phyloP scores from a whole-genome alignment of 1,140 invertebrate species.

The Holcopasites calliopsidis region DNA sequence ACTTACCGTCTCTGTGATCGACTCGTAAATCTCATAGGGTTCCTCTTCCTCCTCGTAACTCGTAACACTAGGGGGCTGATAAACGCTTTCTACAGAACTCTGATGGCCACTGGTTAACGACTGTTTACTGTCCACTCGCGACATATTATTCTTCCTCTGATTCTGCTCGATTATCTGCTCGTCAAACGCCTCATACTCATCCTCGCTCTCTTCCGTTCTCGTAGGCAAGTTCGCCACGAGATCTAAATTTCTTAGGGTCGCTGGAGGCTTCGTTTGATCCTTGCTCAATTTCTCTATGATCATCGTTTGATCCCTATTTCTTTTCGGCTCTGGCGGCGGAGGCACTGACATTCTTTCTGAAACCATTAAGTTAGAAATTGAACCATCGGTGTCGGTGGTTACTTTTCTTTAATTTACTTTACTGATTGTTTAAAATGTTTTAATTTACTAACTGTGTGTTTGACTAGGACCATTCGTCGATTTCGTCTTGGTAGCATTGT shows the following conservation, averaged over 20 bases:
- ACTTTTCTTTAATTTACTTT: too few species aligned
- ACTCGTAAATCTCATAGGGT: slow-evolving; percentile 74
- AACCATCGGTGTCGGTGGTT: too few species aligned
- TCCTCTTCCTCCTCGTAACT: slow-evolving; percentile 69
- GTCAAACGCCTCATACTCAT: slow-evolving; percentile 74
- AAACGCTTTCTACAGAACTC: slow-evolving; percentile 71
- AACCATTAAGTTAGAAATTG: background rate
- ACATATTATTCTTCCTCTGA: slow-evolving; percentile 51
- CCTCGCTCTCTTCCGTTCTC: slow-evolving; percentile 68
- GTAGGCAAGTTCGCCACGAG: slow-evolving; percentile 74
- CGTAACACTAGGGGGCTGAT: slow-evolving; percentile 63
- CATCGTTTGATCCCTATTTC: slow-evolving; percentile 26
- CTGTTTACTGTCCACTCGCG: slow-evolving; percentile 64
- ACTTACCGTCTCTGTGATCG: slow-evolving; percentile 72
- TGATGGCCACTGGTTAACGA: slow-evolving; percentile 65
- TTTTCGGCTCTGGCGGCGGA: slow-evolving; percentile 58
- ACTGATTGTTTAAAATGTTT: background rate
- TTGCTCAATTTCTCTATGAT: slow-evolving; percentile 3
- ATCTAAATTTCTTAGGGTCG: slow-evolving; percentile 70
- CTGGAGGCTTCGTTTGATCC: slow-evolving; percentile 48
- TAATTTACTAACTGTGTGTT: slow-evolving; percentile 47
- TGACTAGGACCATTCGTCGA: slow-evolving; percentile 11
- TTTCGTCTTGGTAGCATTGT: slow-evolving; percentile 32
- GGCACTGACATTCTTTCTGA: slow-evolving; percentile 62
- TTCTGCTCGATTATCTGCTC: slow-evolving; percentile 67